A percentile compares a stretch with the other conserved stretches of the same genome.
Evolutionary conservation across 2,888 invertebrate genomes (phyloP).

Genomic region (Parasteatoda lunata): DNA sequence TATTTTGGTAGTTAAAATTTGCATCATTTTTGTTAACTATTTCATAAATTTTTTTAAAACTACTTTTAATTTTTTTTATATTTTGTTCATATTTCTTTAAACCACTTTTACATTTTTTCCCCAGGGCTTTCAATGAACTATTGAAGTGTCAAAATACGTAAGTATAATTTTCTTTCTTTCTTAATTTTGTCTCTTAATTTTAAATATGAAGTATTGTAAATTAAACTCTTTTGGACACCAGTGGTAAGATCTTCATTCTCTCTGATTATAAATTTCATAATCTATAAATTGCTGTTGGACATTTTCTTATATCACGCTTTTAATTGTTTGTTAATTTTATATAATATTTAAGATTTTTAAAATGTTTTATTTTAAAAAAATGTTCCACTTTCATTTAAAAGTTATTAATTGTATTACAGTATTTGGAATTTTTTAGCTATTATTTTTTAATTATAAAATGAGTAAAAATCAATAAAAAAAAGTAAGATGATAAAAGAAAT

Average conservation of each 20-base stretch:
- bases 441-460: not conserved
- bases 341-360: too few relatives aligned
- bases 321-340: too few relatives aligned
- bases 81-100: constrained; percentile 47
- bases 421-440: not conserved
- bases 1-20: too few relatives aligned
- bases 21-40: not conserved
- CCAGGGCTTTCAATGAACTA: constrained; percentile 87
- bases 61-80: constrained; percentile 1
- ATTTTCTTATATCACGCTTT: too few relatives aligned
- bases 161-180: constrained; percentile 36
- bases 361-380: too few relatives aligned
- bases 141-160: constrained; percentile 79
- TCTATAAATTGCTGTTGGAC: too few relatives aligned
- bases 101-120: constrained; percentile 13
- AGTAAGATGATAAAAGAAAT: too few relatives aligned
- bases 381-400: not conserved
- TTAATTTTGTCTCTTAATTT: not conserved
- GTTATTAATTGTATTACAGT: not conserved
- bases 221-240: too few relatives aligned
- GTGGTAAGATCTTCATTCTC: too few relatives aligned
- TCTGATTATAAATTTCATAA: too few relatives aligned
- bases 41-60: not conserved
- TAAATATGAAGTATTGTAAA: too few relatives aligned
- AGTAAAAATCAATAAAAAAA: not conserved